Conservation (phyloP, 2,888 invertebrate genomes). For the Calliscelio sp. region DNA sequence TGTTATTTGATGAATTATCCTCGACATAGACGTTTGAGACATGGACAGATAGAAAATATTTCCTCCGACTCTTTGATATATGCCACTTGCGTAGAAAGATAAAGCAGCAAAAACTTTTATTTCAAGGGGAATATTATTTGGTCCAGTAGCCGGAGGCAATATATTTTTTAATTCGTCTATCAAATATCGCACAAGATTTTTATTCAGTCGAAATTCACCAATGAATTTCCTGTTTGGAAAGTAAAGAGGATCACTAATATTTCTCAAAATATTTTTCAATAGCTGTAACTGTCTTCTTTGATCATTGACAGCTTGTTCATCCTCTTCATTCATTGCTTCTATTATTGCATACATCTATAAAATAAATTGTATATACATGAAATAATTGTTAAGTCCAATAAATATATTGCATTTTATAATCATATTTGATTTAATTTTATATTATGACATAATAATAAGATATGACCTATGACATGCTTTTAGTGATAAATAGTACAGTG, state of each 20-base stretch:
- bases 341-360: too few relatives aligned
- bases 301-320: background rate
- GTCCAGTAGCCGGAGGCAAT: too few relatives aligned
- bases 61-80: slow-evolving; percentile 14
- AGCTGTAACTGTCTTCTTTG: background rate
- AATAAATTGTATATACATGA: too few relatives aligned
- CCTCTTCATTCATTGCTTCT: too few relatives aligned
- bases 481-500: too few relatives aligned
- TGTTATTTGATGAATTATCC: slow-evolving; percentile 20
- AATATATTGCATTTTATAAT: too few relatives aligned
- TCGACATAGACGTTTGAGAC: slow-evolving; percentile 7
- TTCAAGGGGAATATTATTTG: slow-evolving; percentile 1
- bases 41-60: slow-evolving; percentile 4
- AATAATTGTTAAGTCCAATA: too few relatives aligned
- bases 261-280: background rate
- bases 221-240: slow-evolving; percentile 5
- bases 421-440: too few relatives aligned
- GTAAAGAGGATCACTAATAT: slow-evolving; percentile 7
- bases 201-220: slow-evolving; percentile 17
- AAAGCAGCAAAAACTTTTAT: slow-evolving; percentile 21
- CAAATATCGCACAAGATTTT: slow-evolving; percentile 10
- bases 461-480: too few relatives aligned
- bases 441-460: too few relatives aligned
- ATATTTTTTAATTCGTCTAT: slow-evolving; percentile 10
- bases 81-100: slow-evolving; percentile 25